Base-by-base conservation (phyloP, 2,113 vertebrate genomes). In the Lepus timidus region DNA sequence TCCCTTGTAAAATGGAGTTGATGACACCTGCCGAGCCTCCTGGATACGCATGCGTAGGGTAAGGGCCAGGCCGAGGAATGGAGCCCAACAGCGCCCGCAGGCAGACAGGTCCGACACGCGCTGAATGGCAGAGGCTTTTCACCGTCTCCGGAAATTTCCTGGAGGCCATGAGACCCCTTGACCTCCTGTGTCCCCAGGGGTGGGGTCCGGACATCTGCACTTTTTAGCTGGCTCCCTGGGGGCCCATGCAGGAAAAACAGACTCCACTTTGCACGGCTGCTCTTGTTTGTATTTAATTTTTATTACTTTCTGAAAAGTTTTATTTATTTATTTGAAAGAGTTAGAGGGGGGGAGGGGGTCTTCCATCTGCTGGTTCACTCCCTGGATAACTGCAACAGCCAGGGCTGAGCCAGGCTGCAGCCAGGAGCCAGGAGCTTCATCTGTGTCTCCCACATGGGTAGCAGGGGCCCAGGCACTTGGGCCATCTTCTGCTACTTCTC, bases 71-170 rank as follows among this genome's bases (percentile, higher is more conserved):
- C 87, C 11, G 19, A 58, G 9, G 11, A 7, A 33, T 12, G 31
- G 33, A 51, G 4, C 31, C 73, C 44, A 27, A 0, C 1, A 0
- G 9, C n/a, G 79, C 71, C 12, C 9, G 2, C 14, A 12, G 25
- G 23, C 61, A 31, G 49, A 51, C 71, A 81, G 73, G 36, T 20
- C 75, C 39, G 64, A 36, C 61, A 89, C 75, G 44, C 36, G 2
- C 1, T 6, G 11, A 39, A 3, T 17, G 29, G 4, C 44, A 29
- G n/a, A n/a, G 67, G 22, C 33, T 44, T 71, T 78, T 9, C 8
- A 9, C 23, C 9, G 11, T 2, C 0, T 23, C 78, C 7, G 8
- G n/a, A 70, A 52, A n/a, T 31, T 75, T n/a, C 68, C 67, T 33
- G 23, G 33, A 71, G 31, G n/a, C 2, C 25, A 0, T 8, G 68